phyloP scores from a whole-genome alignment of 2,113 vertebrate species.

The Hucho hucho region DNA sequence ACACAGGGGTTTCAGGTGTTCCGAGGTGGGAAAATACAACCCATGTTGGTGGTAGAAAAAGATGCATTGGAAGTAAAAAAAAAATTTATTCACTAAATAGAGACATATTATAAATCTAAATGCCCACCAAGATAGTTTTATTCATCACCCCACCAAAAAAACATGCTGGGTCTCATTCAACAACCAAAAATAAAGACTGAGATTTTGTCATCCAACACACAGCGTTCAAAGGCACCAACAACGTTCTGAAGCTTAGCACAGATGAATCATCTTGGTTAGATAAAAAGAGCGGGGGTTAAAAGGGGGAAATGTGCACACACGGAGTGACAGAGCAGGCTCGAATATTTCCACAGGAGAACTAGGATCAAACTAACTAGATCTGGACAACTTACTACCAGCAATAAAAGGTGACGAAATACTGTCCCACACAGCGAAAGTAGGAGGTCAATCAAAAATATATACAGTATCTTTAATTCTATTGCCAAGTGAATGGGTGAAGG shows the following conservation, averaged over 20 bases:
- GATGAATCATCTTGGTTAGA: slow-evolving; percentile 30
- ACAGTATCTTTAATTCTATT: too few relatives aligned
- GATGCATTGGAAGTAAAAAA: too few relatives aligned
- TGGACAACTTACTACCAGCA: not conserved
- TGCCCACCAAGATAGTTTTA: not conserved
- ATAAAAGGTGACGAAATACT: not conserved
- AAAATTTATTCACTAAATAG: not conserved
- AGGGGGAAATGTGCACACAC: not conserved
- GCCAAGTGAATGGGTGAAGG: too few relatives aligned
- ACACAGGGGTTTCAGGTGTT: slow-evolving; percentile 47
- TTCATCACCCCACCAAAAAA: not conserved
- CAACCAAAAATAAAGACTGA: not conserved
- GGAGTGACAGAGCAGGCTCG: slow-evolving; percentile 24
- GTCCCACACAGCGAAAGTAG: not conserved
- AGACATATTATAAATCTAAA: not conserved
- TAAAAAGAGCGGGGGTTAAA: slow-evolving; percentile 14
- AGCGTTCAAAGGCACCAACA: slow-evolving; percentile 29
- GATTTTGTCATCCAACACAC: slow-evolving; percentile 11
- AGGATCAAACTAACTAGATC: slow-evolving; percentile 5
- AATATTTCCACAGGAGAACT: slow-evolving; percentile 5
- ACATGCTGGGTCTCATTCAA: not conserved
- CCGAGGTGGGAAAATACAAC: slow-evolving; percentile 30
- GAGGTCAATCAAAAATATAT: too few relatives aligned
- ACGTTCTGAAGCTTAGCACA: slow-evolving; percentile 22
- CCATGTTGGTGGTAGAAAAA: slow-evolving; percentile 32